Conservation (phyloP, 2,888 invertebrate species). For the Melieria omissa region DNA sequence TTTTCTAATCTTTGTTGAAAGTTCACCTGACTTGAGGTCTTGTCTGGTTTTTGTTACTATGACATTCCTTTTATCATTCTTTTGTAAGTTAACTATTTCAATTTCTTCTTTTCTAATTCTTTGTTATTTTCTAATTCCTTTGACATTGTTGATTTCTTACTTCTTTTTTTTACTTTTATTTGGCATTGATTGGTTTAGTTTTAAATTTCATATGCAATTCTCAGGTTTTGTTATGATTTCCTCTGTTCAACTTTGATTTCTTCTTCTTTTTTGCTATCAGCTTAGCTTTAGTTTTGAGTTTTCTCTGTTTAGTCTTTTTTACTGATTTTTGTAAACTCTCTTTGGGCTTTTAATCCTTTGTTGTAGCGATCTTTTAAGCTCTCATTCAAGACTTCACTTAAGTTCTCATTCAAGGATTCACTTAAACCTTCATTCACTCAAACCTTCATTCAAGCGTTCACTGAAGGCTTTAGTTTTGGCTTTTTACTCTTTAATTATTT, state of each 20-base stretch:
- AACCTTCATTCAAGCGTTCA: too few species aligned
- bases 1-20: too few species aligned
- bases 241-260: conserved; percentile 14
- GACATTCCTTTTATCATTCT: neutral
- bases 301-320: conserved; percentile 12
- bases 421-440: too few species aligned
- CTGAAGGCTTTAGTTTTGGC: too few species aligned
- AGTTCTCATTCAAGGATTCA: too few species aligned
- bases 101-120: conserved; percentile 26
- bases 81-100: conserved; percentile 21
- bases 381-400: too few species aligned
- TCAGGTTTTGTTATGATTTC: neutral
- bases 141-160: conserved; percentile 11
- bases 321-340: conserved; percentile 2
- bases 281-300: neutral
- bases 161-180: conserved; percentile 4
- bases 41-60: neutral
- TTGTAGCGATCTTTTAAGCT: too few species aligned
- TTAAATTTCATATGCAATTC: too few species aligned
- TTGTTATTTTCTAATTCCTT: conserved; percentile 15
- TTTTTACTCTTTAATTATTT: too few species aligned
- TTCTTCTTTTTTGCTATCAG: conserved; percentile 17
- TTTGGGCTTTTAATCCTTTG: too few species aligned
- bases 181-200: too few species aligned
- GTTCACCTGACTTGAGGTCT: too few species aligned